These are phyloP conservation scores for Belgica antarctica DNA, from an alignment of 2,888 invertebrate genomes.

Conservation along the genomic window DNA sequence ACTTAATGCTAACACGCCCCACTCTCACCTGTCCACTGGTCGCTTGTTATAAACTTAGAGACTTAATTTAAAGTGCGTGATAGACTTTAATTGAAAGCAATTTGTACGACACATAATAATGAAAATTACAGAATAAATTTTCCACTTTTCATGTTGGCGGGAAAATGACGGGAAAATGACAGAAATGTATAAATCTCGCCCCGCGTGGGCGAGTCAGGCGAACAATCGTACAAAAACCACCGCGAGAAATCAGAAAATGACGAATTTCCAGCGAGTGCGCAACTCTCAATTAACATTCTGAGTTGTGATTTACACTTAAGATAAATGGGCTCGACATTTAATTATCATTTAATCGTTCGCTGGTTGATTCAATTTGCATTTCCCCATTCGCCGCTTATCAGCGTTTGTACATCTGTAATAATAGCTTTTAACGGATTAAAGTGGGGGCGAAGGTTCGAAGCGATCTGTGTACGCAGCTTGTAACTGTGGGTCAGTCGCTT, in stretches of 20 bases:
- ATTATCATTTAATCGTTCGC: slow-evolving; percentile 27
- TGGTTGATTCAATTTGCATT: slow-evolving; percentile 28
- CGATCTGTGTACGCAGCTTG: background rate
- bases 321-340: slow-evolving; percentile 13
- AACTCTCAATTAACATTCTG: no score
- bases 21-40: background rate
- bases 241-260: no score
- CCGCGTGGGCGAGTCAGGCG: no score
- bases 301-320: no score
- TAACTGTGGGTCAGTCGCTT: no score
- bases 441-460: no score
- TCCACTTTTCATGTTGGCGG: no score
- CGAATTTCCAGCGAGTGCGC: background rate
- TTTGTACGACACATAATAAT: slow-evolving; percentile 41
- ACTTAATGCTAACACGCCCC: background rate
- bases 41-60: background rate
- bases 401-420: background rate
- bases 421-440: background rate
- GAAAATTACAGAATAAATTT: slow-evolving; percentile 38
- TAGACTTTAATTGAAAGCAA: slow-evolving; percentile 40
- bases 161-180: no score
- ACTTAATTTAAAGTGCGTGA: slow-evolving; percentile 33
- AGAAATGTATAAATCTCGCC: no score
- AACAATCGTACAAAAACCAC: no score
- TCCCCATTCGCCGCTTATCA: background rate